A percentile compares a stretch with the other conserved stretches of the same genome.
phyloP scores from a whole-genome alignment of 2,113 vertebrate species.

The Otolemur garnettii region DNA sequence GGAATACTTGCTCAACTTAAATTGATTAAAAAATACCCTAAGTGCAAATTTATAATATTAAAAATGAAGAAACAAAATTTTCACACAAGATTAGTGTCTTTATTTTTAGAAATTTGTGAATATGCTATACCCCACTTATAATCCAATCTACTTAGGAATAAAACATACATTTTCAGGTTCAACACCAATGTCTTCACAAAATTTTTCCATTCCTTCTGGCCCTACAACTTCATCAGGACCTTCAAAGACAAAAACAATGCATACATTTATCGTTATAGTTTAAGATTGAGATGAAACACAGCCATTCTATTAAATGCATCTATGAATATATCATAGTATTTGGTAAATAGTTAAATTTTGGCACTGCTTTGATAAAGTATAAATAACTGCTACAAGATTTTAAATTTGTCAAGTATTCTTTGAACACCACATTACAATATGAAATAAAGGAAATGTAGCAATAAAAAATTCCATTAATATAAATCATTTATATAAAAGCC shows the following conservation, averaged over 20 bases:
- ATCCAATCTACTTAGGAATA: constrained; percentile 63
- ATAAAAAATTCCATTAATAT: constrained; percentile 14
- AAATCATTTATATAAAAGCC: constrained; percentile 42
- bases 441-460: constrained; percentile 4
- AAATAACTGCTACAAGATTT: background rate
- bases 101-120: constrained; percentile 64
- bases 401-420: constrained; percentile 2
- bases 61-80: constrained; percentile 50
- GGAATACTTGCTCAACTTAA: constrained; percentile 39
- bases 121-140: constrained; percentile 65
- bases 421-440: background rate
- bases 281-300: constrained; percentile 62
- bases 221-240: constrained; percentile 96
- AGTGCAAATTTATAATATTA: constrained; percentile 55
- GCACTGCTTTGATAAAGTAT: constrained; percentile 39
- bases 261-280: constrained; percentile 67
- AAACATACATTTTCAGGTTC: constrained; percentile 98
- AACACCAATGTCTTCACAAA: constrained; percentile 98
- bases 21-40: constrained; percentile 51
- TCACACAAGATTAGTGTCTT: constrained; percentile 44
- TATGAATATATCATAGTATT: constrained; percentile 31
- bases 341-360: constrained; percentile 38
- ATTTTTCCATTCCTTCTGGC: constrained; percentile 98
- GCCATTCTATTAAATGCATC: constrained; percentile 44
- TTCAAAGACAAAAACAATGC: constrained; percentile 85